Percentiles rank a stretch among this genome's conserved stretches.
These are phyloP conservation scores for Phaonia tiefii DNA, from an alignment of 2,888 invertebrate species.

Conservation along the genomic window DNA sequence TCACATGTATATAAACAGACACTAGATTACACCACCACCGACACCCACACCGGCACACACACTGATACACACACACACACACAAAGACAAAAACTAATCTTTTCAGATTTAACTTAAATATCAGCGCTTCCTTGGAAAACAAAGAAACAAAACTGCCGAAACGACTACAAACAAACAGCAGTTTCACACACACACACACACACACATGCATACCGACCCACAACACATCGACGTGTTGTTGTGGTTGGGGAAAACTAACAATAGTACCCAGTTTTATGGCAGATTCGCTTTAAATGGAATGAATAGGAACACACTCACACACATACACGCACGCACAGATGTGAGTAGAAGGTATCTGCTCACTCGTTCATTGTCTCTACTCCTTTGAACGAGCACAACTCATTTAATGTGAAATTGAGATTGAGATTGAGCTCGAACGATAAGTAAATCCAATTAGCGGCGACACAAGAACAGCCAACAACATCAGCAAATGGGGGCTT, in stretches of 20 bases:
- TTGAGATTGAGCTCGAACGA: slow-evolving; percentile 68
- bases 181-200: no score
- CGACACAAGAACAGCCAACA: slow-evolving; percentile 42
- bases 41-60: background rate
- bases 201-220: no score
- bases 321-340: background rate
- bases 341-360: no score
- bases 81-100: background rate
- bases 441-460: slow-evolving; percentile 70
- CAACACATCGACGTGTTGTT: no score
- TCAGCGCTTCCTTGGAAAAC: background rate
- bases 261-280: slow-evolving; percentile 15
- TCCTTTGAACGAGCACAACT: slow-evolving; percentile 39
- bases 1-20: background rate
- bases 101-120: background rate
- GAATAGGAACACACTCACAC: background rate
- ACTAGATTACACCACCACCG: slow-evolving; percentile 37
- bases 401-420: slow-evolving; percentile 69
- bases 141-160: no score
- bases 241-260: background rate
- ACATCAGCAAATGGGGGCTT: background rate
- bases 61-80: background rate
- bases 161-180: no score
- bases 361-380: background rate
- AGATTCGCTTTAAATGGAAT: slow-evolving; percentile 27